phyloP scores from a whole-genome alignment of 1,140 invertebrate species.

The Drosophila prosaltans region DNA sequence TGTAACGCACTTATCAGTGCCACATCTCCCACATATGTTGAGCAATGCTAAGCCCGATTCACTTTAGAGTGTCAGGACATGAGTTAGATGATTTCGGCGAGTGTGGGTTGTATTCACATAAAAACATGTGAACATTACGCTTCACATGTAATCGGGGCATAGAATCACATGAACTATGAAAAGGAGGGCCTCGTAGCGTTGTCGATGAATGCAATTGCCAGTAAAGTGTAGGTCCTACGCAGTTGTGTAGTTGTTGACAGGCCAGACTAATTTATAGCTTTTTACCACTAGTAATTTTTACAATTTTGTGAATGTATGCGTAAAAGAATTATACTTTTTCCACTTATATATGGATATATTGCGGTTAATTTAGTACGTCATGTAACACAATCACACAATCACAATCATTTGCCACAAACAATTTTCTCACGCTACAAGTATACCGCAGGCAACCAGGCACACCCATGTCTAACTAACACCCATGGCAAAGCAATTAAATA shows the following conservation, averaged over 20 bases:
- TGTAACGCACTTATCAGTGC: conserved; percentile 47
- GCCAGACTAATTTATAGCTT: background rate
- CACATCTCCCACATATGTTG: conserved; percentile 35
- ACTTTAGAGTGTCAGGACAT: conserved; percentile 27
- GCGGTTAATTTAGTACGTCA: background rate
- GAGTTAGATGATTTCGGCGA: conserved; percentile 12
- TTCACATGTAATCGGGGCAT: conserved; percentile 53
- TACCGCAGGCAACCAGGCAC: background rate
- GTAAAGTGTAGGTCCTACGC: conserved; percentile 21
- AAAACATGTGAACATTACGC: conserved; percentile 45
- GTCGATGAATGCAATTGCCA: conserved; percentile 19
- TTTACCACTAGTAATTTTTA: background rate
- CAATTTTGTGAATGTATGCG: background rate
- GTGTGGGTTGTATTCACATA: background rate
- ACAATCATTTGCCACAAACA: background rate
- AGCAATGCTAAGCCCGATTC: conserved; percentile 35
- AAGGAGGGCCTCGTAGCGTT: conserved; percentile 26
- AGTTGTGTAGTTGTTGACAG: background rate
- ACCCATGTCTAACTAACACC: background rate
- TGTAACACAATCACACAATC: background rate
- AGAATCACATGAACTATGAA: conserved; percentile 51
- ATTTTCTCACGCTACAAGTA: conserved; percentile 1
- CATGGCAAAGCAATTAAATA: background rate
- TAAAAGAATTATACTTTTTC: background rate
- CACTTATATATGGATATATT: background rate